Conservation (phyloP, 2,888 invertebrate genomes). For the Desoria tigrina region DNA sequence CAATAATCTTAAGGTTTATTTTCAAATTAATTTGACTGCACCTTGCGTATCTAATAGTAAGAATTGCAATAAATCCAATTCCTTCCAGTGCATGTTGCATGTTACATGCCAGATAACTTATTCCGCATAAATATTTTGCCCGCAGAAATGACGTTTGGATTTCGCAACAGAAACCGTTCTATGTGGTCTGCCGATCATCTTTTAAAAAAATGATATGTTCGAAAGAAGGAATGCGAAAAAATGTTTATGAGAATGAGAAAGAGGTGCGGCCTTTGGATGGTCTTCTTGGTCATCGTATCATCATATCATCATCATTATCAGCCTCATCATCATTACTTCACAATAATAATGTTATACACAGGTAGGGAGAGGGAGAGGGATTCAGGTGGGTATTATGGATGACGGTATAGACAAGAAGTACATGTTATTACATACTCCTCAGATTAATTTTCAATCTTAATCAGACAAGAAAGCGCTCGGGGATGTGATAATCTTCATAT, state of each 20-base stretch:
- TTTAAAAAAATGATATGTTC: neutral
- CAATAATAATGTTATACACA: neutral
- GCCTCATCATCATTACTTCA: conserved; percentile 18
- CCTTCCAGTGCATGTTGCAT: too few species aligned
- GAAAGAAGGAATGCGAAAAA: conserved; percentile 8
- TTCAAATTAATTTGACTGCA: too few species aligned
- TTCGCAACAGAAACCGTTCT: too few species aligned
- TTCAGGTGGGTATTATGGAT: too few species aligned
- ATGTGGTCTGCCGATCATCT: conserved; percentile 3
- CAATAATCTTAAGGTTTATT: too few species aligned
- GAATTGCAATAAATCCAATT: too few species aligned
- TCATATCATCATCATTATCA: conserved; percentile 21
- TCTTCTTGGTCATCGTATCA: conserved; percentile 14
- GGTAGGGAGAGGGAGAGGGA: too few species aligned
- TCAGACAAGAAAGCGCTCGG: conserved; percentile 20
- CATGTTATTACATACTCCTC: neutral
- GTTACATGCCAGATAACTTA: too few species aligned
- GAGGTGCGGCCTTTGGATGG: conserved; percentile 21
- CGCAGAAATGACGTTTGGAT: too few species aligned
- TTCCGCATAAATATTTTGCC: too few species aligned
- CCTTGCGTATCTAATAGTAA: too few species aligned
- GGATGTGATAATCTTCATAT: neutral
- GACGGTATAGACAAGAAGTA: too few species aligned
- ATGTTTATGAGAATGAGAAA: neutral
- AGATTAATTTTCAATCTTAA: conserved; percentile 26